Conservation (phyloP, 1,140 invertebrate species). For the Maniola jurtina region DNA sequence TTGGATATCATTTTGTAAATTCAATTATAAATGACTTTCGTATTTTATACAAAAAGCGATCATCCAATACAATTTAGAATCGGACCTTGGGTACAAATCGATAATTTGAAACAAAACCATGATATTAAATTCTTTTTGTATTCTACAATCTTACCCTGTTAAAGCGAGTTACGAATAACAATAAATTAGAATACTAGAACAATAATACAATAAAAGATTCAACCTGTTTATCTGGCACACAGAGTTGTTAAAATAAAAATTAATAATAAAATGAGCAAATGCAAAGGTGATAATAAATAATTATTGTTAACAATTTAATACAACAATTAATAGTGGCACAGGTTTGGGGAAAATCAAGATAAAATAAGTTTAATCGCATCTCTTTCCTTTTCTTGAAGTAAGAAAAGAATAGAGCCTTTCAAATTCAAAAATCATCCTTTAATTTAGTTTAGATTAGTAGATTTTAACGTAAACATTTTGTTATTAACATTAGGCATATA, state of each 20-base stretch:
- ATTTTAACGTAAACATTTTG: too few species aligned
- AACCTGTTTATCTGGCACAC: slow-evolving; percentile 22
- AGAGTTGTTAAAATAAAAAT: slow-evolving; percentile 8
- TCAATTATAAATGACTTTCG: neutral
- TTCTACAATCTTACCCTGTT: slow-evolving; percentile 41
- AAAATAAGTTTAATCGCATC: too few species aligned
- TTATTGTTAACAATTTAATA: too few species aligned
- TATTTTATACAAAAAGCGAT: neutral
- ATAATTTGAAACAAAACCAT: slow-evolving; percentile 12
- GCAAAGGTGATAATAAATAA: neutral
- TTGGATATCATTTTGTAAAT: neutral
- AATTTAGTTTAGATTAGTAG: too few species aligned
- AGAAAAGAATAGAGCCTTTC: too few species aligned
- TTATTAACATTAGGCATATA: too few species aligned
- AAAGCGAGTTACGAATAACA: slow-evolving; percentile 39
- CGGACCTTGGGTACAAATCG: slow-evolving; percentile 9
- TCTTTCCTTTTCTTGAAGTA: too few species aligned
- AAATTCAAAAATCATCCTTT: too few species aligned
- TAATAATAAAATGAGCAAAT: slow-evolving; percentile 19
- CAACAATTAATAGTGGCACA: too few species aligned
- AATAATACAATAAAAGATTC: slow-evolving; percentile 36
- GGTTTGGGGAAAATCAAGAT: too few species aligned
- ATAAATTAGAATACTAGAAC: slow-evolving; percentile 17
- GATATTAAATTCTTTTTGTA: slow-evolving; percentile 9
- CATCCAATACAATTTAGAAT: slow-evolving; percentile 5